Conservation (phyloP, 1,140 invertebrate genomes). For the Acromyrmex charruanus region DNA sequence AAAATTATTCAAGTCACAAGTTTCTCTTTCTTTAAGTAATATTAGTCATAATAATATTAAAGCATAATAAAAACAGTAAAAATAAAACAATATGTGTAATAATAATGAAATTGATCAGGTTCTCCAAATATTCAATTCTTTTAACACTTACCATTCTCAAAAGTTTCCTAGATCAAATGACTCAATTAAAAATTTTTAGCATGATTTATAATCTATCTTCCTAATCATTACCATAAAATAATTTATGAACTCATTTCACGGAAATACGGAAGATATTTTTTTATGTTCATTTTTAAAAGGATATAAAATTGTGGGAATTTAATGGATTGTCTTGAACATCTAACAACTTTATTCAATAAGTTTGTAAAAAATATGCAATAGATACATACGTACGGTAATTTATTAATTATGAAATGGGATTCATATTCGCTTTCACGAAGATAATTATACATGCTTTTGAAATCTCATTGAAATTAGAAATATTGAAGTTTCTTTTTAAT, state of each 20-base stretch:
- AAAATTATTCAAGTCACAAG: not conserved
- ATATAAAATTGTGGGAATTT: not conserved
- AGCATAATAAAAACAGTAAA: not conserved
- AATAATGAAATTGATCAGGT: not conserved
- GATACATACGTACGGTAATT: not conserved
- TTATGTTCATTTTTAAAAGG: not conserved
- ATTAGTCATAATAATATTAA: not conserved
- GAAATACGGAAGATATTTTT: not conserved
- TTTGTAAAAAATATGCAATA: slow-evolving; percentile 15
- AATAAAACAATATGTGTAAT: not conserved
- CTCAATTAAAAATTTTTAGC: not conserved
- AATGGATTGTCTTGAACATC: not conserved
- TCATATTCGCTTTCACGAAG: not conserved
- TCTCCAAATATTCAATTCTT: not conserved
- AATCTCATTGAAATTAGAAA: not conserved
- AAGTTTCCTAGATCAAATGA: not conserved
- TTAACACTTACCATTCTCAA: not conserved
- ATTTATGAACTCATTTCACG: not conserved
- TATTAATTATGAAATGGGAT: not conserved
- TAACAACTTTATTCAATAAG: not conserved
- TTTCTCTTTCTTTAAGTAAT: not conserved
- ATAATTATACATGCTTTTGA: not conserved
- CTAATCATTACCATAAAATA: slow-evolving; percentile 8
- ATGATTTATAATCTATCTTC: not conserved
- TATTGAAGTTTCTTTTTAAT: not conserved